Base-by-base conservation (phyloP, 2,113 vertebrate genomes). In the Microtus ochrogaster region DNA sequence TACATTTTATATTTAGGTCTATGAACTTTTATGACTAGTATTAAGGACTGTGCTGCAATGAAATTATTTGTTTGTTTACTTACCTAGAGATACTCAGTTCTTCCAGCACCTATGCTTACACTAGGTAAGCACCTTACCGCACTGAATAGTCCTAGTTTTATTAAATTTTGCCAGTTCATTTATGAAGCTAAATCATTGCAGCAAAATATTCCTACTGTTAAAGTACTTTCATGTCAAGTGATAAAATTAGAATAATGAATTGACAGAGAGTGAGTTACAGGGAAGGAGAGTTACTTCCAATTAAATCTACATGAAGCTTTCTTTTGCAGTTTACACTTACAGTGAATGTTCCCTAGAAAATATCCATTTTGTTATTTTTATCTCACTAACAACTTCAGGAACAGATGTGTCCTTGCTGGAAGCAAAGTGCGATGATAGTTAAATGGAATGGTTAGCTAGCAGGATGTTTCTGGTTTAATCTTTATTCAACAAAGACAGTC, bases 111-210 rank as follows among this genome's bases (percentile, higher is more conserved):
- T 74, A 2, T 7, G 41, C 8, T 82, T 33, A 24, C 30, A 74
- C 73, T 44, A 16, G 24, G 24, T 88, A 41, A n/a, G n/a, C n/a
- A 14, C 21, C 65, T 47, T 26, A 14, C 13, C 17, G 11, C 39
- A 30, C 41, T 74, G 36, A n/a, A 3, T 61, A 84, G 16, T 26
- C 49, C 22, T 83, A 24, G 33, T 68, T 89, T 58, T 47, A 68
- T 19, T 89, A 84, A 24, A 19, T 36, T 52, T 82, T 33, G 92
- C 97, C 97, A 24, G 96, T 58, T 97, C 52, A 66, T 26, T 95
- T 94, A 61, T 52, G 83, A 98, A 97, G 95, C 76, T 52, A 85
- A 97, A 96, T 28, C n/a, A 86, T 83, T 89, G 72, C 26, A 70
- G 30, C 91, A 90, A 93, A 95, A 61, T 61, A 28, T 47, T 36